phyloP scores from a whole-genome alignment of 2,797 vertebrate species.

The Cynodonichthys magdalenae region DNA sequence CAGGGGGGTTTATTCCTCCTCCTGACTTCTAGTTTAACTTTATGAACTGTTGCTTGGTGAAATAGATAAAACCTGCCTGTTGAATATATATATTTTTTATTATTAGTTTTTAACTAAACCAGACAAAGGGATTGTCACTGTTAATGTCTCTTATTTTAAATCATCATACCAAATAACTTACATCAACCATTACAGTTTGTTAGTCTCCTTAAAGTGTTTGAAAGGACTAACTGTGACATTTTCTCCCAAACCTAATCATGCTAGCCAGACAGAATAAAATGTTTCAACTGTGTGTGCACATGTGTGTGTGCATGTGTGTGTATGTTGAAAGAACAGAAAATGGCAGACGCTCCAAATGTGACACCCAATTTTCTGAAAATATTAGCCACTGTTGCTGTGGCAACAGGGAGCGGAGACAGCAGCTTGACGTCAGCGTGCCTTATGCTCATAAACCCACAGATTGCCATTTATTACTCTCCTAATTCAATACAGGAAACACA shows the following conservation, averaged over 20 bases:
- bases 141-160: constrained; percentile 7
- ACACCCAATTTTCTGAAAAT: constrained; percentile 82
- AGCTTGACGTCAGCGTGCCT: constrained; percentile 75
- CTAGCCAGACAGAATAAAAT: constrained; percentile 53
- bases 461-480: constrained; percentile 50
- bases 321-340: constrained; percentile 74
- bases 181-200: constrained; percentile 18
- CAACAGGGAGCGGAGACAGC: constrained; percentile 72
- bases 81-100: no score
- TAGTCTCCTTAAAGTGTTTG: constrained; percentile 19
- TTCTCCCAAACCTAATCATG: constrained; percentile 51
- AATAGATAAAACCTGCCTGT: background rate
- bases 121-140: background rate
- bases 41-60: constrained; percentile 19
- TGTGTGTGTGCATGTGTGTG: constrained; percentile 64
- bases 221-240: constrained; percentile 39
- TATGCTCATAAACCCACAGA: constrained; percentile 74
- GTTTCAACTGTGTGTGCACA: constrained; percentile 43
- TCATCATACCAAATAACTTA: constrained; percentile 16
- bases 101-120: constrained; percentile 21
- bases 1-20: constrained; percentile 30
- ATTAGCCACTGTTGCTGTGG: constrained; percentile 83
- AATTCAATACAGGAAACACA: constrained; percentile 28
- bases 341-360: constrained; percentile 79
- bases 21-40: constrained; percentile 32